phyloP scores from a whole-genome alignment of 2,797 vertebrate genomes.

The Naso thynnoides region DNA sequence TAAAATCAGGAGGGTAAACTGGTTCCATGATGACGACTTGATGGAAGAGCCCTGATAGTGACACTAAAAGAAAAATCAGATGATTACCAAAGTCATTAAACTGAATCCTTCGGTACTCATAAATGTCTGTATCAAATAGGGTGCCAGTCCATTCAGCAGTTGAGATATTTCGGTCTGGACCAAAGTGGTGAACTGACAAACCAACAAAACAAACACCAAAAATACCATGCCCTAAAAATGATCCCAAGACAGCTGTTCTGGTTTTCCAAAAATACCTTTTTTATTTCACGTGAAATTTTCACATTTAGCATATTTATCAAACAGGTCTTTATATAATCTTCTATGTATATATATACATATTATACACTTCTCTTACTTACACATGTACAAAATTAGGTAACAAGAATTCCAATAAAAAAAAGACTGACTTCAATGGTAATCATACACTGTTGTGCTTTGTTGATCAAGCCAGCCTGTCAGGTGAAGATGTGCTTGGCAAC shows the following conservation, averaged over 20 bases:
- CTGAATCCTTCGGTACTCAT: background rate
- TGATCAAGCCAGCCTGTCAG: slow-evolving; percentile 66
- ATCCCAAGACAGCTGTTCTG: slow-evolving; percentile 46
- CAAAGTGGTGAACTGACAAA: background rate
- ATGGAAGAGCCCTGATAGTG: background rate
- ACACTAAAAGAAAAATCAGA: background rate
- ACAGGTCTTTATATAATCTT: slow-evolving; percentile 84
- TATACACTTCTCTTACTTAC: slow-evolving; percentile 85
- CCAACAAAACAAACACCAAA: background rate
- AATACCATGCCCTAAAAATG: slow-evolving; percentile 7
- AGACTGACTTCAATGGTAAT: slow-evolving; percentile 70
- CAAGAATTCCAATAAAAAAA: slow-evolving; percentile 66
- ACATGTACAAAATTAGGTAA: slow-evolving; percentile 84
- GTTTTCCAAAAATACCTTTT: slow-evolving; percentile 86
- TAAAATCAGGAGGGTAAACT: too few relatives aligned
- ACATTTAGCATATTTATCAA: slow-evolving; percentile 88
- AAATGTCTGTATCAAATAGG: background rate
- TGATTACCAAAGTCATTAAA: background rate
- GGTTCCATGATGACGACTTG: too few relatives aligned
- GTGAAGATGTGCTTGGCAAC: slow-evolving; percentile 72
- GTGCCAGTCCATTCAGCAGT: background rate
- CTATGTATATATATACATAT: slow-evolving; percentile 85
- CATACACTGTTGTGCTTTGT: slow-evolving; percentile 73
- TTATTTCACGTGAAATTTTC: slow-evolving; percentile 88
- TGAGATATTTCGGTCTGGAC: background rate